Conservation (phyloP, 2,888 invertebrate species). For the Camponotus fellah region DNA sequence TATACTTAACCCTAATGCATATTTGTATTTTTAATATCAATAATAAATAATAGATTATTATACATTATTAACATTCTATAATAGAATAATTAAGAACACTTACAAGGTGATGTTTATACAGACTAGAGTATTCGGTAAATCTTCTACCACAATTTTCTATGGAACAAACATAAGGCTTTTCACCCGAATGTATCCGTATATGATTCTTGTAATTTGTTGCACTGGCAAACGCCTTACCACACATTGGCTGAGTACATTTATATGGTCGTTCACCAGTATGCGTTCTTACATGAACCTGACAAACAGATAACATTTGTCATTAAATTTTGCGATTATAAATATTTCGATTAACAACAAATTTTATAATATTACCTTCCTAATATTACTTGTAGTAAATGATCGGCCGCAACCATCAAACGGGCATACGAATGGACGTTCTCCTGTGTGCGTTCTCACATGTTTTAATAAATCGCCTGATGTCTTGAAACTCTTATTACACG, state of each 20-base stretch:
- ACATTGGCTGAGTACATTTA: constrained; percentile 88
- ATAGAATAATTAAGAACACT: constrained; percentile 42
- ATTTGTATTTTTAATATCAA: background rate
- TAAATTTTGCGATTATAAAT: background rate
- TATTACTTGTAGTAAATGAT: constrained; percentile 90
- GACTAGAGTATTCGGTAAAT: constrained; percentile 91
- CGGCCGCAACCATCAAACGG: constrained; percentile 88
- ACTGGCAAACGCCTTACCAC: constrained; percentile 89
- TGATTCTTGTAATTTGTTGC: constrained; percentile 91
- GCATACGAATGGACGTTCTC: constrained; percentile 84
- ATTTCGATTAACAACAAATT: background rate
- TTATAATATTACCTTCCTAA: constrained; percentile 87
- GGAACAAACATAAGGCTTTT: constrained; percentile 89
- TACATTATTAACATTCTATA: background rate
- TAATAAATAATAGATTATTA: background rate
- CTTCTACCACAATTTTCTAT: constrained; percentile 89
- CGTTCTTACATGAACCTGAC: constrained; percentile 88
- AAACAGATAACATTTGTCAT: background rate
- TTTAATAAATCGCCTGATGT: constrained; percentile 89
- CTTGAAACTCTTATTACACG: constrained; percentile 88
- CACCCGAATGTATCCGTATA: constrained; percentile 90
- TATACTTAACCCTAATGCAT: background rate
- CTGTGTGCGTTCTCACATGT: constrained; percentile 88
- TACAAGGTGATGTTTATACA: constrained; percentile 89
- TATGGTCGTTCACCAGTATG: constrained; percentile 91